Base-by-base conservation (phyloP, 2,888 invertebrate genomes). In the Leptura quadrifasciata region DNA sequence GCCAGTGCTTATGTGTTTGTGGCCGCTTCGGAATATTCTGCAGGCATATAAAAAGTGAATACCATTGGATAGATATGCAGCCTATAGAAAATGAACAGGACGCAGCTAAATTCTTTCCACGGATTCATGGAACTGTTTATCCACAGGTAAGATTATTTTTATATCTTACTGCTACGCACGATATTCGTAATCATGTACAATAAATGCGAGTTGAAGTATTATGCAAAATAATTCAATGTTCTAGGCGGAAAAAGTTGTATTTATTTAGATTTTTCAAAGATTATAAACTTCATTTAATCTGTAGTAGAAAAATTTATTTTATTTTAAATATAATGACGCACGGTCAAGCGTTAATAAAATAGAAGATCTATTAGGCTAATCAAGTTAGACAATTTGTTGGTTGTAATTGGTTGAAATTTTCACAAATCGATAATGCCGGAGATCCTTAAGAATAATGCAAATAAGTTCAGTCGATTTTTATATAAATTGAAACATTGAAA, bases 1-100 rank as follows among this genome's bases (percentile, higher is more conserved):
- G 77, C 5, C 79, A 83, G 55, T 68, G 79, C 17, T 61, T 85
- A 15, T 85, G 85, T 65, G 70, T 84, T 72, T 85, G 85, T 69
- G 80, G 79, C 4, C 77, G 84, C 54, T 85, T 81, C 65, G 84
- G 82, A 8, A 58, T 84, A 0, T 74, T 76, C 10, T 85, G 85
- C 64, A 79, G 84, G 24, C 84, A 85, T 64, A 55, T 58, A 1
- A 79, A 77, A 58, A 81, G 76, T 24, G 74, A 74, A 10, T 65
- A 67, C 10, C 84, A 85, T 57, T 85, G 82, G 81, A 77, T 83
- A 2, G 82, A 82, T 60, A 68, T 83, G 64, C 75, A 77, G 15
- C 71, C 67, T 0, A 57, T 82, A 8, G 74, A 70, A 15, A 52
- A 69, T 6, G 79, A 81, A 61, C 61, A 75, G 6, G 54, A 57